phyloP scores from a whole-genome alignment of 2,113 vertebrate genomes.

The Archilochus colubris region DNA sequence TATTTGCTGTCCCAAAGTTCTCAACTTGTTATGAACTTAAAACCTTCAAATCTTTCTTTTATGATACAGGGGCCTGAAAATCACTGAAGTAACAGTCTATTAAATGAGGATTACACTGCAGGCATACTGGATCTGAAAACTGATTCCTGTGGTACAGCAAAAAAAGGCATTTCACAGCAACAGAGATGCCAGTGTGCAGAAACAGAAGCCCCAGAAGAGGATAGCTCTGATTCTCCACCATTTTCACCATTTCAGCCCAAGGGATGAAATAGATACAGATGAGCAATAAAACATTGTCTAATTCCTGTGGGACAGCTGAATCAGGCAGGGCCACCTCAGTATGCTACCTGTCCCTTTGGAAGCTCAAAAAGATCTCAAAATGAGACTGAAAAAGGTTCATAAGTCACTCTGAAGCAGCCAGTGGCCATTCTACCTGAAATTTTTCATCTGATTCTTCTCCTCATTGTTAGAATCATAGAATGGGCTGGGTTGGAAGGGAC shows the following conservation, averaged over 20 bases:
- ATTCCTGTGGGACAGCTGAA: background rate
- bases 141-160: background rate
- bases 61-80: background rate
- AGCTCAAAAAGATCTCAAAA: background rate
- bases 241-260: background rate
- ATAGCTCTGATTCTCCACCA: background rate
- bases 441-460: background rate
- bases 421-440: background rate
- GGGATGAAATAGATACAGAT: background rate
- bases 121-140: background rate
- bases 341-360: background rate
- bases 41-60: slow-evolving; percentile 24
- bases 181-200: background rate
- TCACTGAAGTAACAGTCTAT: background rate
- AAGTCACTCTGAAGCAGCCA: background rate
- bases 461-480: background rate
- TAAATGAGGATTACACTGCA: background rate
- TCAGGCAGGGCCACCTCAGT: background rate
- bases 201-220: rapidly evolving
- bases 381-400: background rate
- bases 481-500: no score
- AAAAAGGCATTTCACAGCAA: background rate
- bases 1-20: background rate
- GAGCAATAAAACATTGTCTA: background rate
- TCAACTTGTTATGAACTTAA: slow-evolving; percentile 15